These are phyloP conservation scores for Sebastes kiyomatsui DNA, from an alignment of 2,797 vertebrate genomes.

Conservation along the genomic window DNA sequence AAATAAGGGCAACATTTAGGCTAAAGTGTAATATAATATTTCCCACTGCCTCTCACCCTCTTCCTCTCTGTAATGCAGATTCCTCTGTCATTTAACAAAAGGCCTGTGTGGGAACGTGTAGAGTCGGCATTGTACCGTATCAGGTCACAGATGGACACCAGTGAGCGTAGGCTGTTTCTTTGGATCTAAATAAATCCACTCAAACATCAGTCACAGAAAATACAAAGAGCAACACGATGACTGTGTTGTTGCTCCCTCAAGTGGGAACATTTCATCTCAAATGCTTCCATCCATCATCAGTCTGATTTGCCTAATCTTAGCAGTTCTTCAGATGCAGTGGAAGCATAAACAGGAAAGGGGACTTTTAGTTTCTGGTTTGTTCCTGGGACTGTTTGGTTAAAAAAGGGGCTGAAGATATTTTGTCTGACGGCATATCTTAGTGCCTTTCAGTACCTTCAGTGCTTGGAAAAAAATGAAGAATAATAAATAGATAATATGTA, in stretches of 20 bases:
- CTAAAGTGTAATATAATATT: slow-evolving; percentile 72
- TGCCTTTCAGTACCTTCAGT: background rate
- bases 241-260: background rate
- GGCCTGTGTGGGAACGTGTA: slow-evolving; percentile 44
- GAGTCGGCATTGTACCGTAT: slow-evolving; percentile 24
- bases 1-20: slow-evolving; percentile 75
- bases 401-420: background rate
- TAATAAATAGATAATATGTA: background rate
- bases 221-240: background rate
- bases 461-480: background rate
- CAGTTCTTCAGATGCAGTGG: background rate
- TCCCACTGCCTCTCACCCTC: slow-evolving; percentile 50
- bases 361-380: background rate
- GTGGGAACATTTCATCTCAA: background rate
- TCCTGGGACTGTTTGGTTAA: background rate
- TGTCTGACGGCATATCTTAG: background rate
- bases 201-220: background rate
- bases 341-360: background rate
- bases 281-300: background rate
- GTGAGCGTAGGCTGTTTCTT: background rate
- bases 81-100: slow-evolving; percentile 46
- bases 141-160: slow-evolving; percentile 21
- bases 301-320: background rate
- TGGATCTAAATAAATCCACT: background rate
- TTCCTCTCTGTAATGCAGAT: slow-evolving; percentile 48